Base-by-base conservation (phyloP, 2,797 vertebrate species). In the Cyprinella venusta region DNA sequence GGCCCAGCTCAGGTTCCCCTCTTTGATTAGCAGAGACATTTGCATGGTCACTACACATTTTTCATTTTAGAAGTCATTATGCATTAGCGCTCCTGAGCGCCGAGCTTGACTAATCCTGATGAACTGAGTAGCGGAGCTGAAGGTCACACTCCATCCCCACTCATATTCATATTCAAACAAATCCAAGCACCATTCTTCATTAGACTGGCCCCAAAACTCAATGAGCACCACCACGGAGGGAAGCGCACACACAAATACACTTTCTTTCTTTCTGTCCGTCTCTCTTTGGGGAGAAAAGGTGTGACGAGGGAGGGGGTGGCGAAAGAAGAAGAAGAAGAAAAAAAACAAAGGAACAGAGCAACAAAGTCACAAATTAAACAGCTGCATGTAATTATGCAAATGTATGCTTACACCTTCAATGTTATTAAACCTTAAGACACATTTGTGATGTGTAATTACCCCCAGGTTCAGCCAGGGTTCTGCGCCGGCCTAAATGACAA, bases 11-110 rank as follows among this genome's bases (percentile, higher is more conserved):
- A 97, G 96, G 96, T 97, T 97, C 95, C 95, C 93, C 96, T 97
- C 97, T 99, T 98, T 99, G 98, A 99, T 99, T 99, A 99, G 97
- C 97, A 94, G 96, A 98, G 98, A 98, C 97, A 99, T 99, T 99
- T 98, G 97, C 97, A 99, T 98, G 97, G 98, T 99, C 98, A 99
- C 98, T 99, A 98, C 97, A 98, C 97, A 98, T 99, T 98, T 99
- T 99, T 99, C 97, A 99, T 99, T 99, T 98, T 97, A 97, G 97
- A 99, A 99, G 97, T 99, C 98, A 99, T 99, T 99, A 99, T 98
- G 97, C 98, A 98, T 99, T 99, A 99, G 97, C 96, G 97, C 97
- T 97, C 96, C 97, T 98, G 97, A 98, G 98, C 98, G 97, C 97
- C 96, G 96, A 97, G 97, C 98, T 98, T 98, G 98, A 99, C 98